Evolutionary conservation across 2,113 vertebrate genomes (phyloP), one percentile per base, ranked within the genome.

Genomic region (Manacus vitellinus): DNA sequence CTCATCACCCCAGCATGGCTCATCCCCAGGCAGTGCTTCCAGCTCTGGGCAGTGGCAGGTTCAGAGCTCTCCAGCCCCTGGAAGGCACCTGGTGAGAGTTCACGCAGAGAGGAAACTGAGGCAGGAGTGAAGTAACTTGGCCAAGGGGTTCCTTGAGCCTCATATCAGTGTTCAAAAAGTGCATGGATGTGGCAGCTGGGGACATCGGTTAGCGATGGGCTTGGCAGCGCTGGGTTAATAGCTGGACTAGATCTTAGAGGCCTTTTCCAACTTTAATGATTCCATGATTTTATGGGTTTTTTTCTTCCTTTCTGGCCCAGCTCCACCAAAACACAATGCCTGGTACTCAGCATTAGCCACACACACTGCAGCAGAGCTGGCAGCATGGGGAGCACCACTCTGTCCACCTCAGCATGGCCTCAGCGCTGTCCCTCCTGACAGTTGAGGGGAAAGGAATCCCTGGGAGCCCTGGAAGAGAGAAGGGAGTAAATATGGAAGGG

Each of bases 361-460:
- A 1, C 9, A 43, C 14, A 1, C n/a, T 21, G 52, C 44, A 65
- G 76, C 67, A 59, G 25, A 71, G 56, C 72, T 10, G 20, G 31
- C 39, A 35, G 72, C 4, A 2, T 28, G 20, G 58, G 71, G 12
- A 20, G 37, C 11, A 2, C 19, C 2, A 6, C 66, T 58, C 55
- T 78, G 49, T 62, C 54, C 18, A 1, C 30, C 23, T 20, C 18
- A 14, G 79, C n/a, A 3, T 21, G 5, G 52, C 27, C 8, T 55
- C 27, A 35, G 63, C 0, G 0, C 37, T 25, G 3, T 30, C 59
- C 24, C 30, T 44, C 72, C 75, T 51, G 21, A 17, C 22, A 62
- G 54, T 12, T 7, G 28, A 68, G 59, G 35, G 37, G 51, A 67
- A 28, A 46, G 16, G 72, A 84, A 66, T 12, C 54, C 67, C 37